Evolutionary conservation across 2,888 invertebrate species (phyloP), one percentile per base, ranked within the genome.

Genomic region (Dryomyza anilis): DNA sequence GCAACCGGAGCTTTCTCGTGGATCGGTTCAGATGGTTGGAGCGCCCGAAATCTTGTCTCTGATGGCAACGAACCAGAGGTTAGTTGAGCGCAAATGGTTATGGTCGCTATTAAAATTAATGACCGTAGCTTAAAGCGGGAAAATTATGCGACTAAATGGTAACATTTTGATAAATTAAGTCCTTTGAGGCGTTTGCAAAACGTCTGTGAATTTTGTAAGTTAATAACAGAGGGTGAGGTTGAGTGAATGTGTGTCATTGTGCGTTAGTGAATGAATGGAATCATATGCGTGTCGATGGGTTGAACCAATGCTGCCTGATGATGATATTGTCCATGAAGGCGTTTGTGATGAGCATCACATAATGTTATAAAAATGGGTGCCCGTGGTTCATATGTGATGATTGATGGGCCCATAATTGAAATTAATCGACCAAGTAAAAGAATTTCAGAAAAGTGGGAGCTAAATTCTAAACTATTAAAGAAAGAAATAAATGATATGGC

Each of bases 21-120:
- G 96, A 95, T 97, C 43, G 97, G 97, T 0, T 95, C 95, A 30
- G 97, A 97, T 77, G 97, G 97, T 1, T 97, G 97, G 97, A 94
- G 94, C 76, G 96, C 95, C 6, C 84, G 96, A 53, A 89, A 91
- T 59, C 85, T 95, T 69, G 95, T 95, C 30, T 92, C 92, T 5
- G 91, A 93, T 73, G 94, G 94, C 70, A 94, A 94, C 81, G 95
- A 96, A 81, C 87, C 90, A 1, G 94, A 95, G 84, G 88, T 87
- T 8, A 43, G 53, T 61, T 25, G 4, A 19, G 19, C 33, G 14
- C 14, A 39, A 39, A 52, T 16, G 23, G 19, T 29, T 52, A 59
- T 46, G 39, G 39, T 23, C 43, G 36, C 50, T 10, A 65, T 66
- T 62, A 58, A 65, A 61, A 67, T 69, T 70, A 70, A 68, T 65